Conservation (phyloP, 2,113 vertebrate genomes). For the Marmota monax region DNA sequence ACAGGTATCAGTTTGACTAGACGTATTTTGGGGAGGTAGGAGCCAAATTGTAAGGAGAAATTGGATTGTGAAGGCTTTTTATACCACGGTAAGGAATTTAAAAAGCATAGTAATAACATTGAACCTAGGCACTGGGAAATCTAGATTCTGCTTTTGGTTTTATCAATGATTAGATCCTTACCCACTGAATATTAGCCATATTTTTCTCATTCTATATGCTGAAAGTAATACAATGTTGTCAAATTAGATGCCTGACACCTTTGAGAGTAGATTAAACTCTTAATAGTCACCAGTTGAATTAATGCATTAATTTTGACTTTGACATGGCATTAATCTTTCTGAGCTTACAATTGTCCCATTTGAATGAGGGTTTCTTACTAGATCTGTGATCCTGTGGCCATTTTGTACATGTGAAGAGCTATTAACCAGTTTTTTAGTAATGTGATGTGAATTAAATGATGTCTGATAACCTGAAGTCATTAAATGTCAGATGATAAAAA, state of each 20-base stretch:
- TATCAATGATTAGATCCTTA: not conserved
- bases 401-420: not conserved
- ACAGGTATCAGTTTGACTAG: not conserved
- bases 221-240: not conserved
- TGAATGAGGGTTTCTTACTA: conserved; percentile 25
- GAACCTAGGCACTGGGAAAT: not conserved
- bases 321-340: conserved; percentile 49
- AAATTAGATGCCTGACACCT: not conserved
- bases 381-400: not conserved
- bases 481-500: conserved; percentile 42
- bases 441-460: conserved; percentile 39
- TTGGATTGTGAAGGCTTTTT: conserved; percentile 10
- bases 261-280: not conserved
- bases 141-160: conserved; percentile 32
- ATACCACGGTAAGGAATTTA: not conserved
- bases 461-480: not conserved
- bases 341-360: not conserved
- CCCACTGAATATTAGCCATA: not conserved
- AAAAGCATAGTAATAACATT: conserved; percentile 17
- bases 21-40: not conserved
- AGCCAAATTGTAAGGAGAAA: not conserved
- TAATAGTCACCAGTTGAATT: not conserved
- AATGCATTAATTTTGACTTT: conserved; percentile 9
- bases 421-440: conserved; percentile 3
- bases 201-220: not conserved